A percentile compares a stretch with the other conserved stretches of the same genome.
phyloP scores from a whole-genome alignment of 64 coral and sea anemone genomes.

The Montipora cactus region DNA sequence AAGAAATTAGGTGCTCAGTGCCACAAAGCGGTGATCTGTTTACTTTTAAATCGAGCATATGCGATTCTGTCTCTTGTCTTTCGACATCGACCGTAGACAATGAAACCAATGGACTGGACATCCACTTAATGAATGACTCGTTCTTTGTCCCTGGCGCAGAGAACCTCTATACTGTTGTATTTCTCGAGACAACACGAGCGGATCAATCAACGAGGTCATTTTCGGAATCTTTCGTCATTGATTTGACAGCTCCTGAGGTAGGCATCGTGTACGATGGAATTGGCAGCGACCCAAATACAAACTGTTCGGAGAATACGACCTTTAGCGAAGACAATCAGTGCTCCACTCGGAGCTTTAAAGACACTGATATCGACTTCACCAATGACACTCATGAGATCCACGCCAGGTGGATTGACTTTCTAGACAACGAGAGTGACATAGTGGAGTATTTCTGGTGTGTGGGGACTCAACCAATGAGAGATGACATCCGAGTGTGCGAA shows the following conservation, averaged over 20 bases:
- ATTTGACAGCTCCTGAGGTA: conserved; percentile 62
- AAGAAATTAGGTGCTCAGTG: conserved; percentile 14
- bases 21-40: neutral
- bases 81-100: neutral
- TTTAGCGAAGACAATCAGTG: conserved; percentile 89
- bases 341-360: conserved; percentile 82
- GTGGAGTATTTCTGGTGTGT: conserved; percentile 92
- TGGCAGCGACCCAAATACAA: conserved; percentile 76
- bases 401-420: conserved; percentile 84
- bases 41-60: conserved; percentile 43
- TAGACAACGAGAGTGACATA: conserved; percentile 83
- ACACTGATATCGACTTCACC: conserved; percentile 84
- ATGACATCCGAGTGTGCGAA: conserved; percentile 80
- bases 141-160: conserved; percentile 72
- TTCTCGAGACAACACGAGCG: conserved; percentile 79
- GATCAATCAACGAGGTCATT: conserved; percentile 57
- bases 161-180: conserved; percentile 61
- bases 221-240: conserved; percentile 74
- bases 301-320: conserved; percentile 81
- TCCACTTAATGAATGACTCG: neutral
- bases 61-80: conserved; percentile 27
- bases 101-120: conserved; percentile 7
- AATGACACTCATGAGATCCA: conserved; percentile 76
- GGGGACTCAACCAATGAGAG: conserved; percentile 74
- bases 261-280: conserved; percentile 88